phyloP scores from a whole-genome alignment of 2,113 vertebrate species.

The Phyllopteryx taeniolatus region DNA sequence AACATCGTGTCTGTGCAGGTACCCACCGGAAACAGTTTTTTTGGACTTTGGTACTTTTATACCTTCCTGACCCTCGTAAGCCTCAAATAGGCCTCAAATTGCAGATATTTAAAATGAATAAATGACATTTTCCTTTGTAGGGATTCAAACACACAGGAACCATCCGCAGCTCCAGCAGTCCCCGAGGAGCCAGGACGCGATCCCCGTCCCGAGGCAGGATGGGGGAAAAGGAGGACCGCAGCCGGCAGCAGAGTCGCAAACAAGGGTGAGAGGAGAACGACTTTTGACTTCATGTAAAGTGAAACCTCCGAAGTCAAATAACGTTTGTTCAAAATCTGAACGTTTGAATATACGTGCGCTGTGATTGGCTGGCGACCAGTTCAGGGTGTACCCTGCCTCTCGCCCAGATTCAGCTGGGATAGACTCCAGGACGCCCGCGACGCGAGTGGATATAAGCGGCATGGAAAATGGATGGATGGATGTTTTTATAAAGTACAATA shows the following conservation, averaged over 20 bases:
- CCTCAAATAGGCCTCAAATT: neutral
- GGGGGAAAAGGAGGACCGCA: slow-evolving; percentile 79
- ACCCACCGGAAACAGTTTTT: neutral
- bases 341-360: too few relatives aligned
- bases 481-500: too few relatives aligned
- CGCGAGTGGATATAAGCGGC: too few relatives aligned
- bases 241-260: slow-evolving; percentile 81
- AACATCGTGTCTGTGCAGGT: slow-evolving; percentile 80
- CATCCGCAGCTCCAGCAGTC: slow-evolving; percentile 87
- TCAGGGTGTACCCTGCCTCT: too few relatives aligned
- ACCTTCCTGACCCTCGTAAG: too few relatives aligned
- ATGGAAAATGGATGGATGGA: too few relatives aligned
- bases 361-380: too few relatives aligned
- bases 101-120: neutral
- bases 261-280: slow-evolving; percentile 64
- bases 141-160: slow-evolving; percentile 83
- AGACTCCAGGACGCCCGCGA: too few relatives aligned
- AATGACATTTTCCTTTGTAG: slow-evolving; percentile 42
- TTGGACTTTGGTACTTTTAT: neutral
- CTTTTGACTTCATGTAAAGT: neutral
- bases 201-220: slow-evolving; percentile 82
- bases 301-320: neutral
- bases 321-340: too few relatives aligned
- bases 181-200: slow-evolving; percentile 83
- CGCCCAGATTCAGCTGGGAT: too few relatives aligned